Evolutionary conservation across 2,797 vertebrate species (phyloP).

Genomic region (Pteronotus mesoamericanus): DNA sequence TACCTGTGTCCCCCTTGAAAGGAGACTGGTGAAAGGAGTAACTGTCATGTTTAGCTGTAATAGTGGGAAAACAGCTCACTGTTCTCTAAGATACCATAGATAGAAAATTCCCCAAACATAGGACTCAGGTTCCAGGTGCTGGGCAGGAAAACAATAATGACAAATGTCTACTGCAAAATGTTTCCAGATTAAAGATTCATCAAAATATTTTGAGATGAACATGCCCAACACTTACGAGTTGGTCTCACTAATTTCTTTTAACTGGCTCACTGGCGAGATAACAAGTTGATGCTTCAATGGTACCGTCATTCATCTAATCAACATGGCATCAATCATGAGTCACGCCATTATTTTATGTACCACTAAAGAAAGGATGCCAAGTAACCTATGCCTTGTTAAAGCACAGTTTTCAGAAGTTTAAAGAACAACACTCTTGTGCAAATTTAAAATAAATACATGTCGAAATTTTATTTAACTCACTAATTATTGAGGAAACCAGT

Average conservation of each 20-base stretch:
- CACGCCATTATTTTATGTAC: background rate
- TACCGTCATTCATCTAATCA: background rate
- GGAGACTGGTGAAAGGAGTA: background rate
- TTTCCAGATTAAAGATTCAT: background rate
- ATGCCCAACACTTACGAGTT: background rate
- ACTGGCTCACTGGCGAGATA: background rate
- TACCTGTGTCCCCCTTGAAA: background rate
- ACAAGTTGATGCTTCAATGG: background rate
- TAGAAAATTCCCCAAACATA: background rate
- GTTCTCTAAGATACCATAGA: background rate
- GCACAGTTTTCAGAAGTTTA: background rate
- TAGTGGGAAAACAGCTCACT: background rate
- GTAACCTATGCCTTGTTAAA: background rate
- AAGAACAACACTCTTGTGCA: background rate
- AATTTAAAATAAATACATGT: background rate
- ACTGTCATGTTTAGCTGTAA: background rate
- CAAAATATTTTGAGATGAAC: background rate
- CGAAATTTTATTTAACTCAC: background rate
- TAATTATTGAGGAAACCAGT: background rate
- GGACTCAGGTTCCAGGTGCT: background rate
- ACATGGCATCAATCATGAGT: background rate
- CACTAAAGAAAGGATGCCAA: background rate
- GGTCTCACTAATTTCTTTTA: background rate
- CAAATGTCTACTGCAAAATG: background rate
- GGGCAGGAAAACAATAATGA: background rate